phyloP scores from a whole-genome alignment of 2,797 vertebrate species.

The Carapus acus region DNA sequence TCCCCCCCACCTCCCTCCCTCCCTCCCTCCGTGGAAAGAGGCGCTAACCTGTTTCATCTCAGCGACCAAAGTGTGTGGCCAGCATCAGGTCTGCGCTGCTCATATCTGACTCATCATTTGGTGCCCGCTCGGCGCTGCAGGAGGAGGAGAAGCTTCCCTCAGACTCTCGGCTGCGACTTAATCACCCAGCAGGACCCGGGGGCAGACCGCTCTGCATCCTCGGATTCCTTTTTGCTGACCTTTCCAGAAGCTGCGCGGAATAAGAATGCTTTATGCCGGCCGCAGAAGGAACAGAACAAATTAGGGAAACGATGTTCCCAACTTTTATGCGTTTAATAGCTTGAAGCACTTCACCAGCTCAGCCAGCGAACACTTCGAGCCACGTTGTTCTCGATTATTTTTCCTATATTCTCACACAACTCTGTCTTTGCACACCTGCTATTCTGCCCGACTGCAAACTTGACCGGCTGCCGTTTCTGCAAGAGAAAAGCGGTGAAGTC shows the following conservation, averaged over 20 bases:
- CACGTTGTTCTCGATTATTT: no score
- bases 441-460: not conserved
- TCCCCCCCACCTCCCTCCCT: no score
- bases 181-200: no score
- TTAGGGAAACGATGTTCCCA: not conserved
- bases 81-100: no score
- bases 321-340: not conserved
- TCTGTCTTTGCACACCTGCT: not conserved
- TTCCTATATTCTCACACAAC: not conserved
- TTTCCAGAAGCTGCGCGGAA: slow-evolving; percentile 32
- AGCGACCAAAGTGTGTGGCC: no score
- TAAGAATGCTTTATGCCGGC: not conserved
- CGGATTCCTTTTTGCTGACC: slow-evolving; percentile 24
- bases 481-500: no score
- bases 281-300: not conserved
- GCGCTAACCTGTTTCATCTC: no score
- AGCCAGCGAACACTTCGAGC: not conserved
- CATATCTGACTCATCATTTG: no score
- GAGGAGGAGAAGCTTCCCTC: no score
- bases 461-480: not conserved
- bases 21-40: no score
- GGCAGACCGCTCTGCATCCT: slow-evolving; percentile 23
- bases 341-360: not conserved
- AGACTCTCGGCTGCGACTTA: no score
- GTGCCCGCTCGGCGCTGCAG: no score